Conservation (phyloP, 2,113 vertebrate species). For the Piaya cayana region DNA sequence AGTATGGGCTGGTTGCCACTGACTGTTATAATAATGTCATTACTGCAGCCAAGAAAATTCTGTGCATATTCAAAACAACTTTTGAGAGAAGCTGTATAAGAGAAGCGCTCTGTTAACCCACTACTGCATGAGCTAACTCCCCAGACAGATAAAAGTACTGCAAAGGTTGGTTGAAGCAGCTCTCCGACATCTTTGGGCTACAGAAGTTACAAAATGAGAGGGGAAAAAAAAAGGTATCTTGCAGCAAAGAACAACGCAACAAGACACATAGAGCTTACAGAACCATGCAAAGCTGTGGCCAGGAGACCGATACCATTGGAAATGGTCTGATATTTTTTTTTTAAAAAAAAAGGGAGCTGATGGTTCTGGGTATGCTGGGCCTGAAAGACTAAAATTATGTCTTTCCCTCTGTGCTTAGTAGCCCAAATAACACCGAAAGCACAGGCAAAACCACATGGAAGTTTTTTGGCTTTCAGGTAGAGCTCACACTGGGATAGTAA, state of each 20-base stretch:
- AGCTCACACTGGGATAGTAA: background rate
- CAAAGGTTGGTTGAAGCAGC: background rate
- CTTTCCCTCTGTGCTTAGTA: background rate
- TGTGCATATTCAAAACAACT: background rate
- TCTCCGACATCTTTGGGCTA: background rate
- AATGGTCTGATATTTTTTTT: background rate
- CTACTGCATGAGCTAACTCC: background rate
- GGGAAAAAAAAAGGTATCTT: fast-evolving
- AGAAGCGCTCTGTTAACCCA: background rate
- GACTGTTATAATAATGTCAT: background rate
- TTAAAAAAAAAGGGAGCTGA: background rate
- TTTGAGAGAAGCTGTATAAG: background rate
- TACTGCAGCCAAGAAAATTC: background rate
- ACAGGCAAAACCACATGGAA: background rate
- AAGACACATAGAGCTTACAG: background rate
- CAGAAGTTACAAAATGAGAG: background rate
- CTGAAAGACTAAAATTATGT: background rate
- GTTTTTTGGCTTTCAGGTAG: background rate
- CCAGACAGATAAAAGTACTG: background rate
- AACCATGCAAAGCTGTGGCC: background rate
- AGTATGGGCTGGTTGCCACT: background rate
- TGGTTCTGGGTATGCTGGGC: background rate
- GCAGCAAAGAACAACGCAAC: background rate
- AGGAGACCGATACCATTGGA: background rate
- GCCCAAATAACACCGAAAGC: background rate